These are phyloP conservation scores for Cydia splendana DNA, from an alignment of 1,140 invertebrate species.

Conservation along the genomic window DNA sequence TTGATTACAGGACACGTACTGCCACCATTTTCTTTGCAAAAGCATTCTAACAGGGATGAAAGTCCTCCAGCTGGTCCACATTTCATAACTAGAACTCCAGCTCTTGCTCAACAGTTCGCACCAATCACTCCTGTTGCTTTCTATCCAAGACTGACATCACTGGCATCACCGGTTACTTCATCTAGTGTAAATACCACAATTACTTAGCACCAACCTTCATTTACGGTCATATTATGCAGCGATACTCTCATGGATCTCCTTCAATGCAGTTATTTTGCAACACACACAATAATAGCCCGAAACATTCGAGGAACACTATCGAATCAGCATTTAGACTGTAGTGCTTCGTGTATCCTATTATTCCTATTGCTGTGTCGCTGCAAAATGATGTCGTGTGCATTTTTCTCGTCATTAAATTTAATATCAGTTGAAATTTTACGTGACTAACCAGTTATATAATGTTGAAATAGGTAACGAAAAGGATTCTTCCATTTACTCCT, in stretches of 20 bases:
- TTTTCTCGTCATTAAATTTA: neutral
- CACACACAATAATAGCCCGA: too few species aligned
- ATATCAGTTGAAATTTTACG: neutral
- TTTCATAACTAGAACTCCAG: conserved; percentile 51
- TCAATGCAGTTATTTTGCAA: too few species aligned
- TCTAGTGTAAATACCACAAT: neutral
- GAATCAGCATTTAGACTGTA: too few species aligned
- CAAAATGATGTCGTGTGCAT: neutral
- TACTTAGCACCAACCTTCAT: neutral
- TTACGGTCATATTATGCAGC: neutral
- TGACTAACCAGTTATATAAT: neutral
- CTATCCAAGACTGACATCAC: conserved; percentile 44
- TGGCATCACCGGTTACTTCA: conserved; percentile 44
- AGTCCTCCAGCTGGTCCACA: conserved; percentile 59
- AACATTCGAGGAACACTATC: too few species aligned
- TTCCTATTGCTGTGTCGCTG: too few species aligned
- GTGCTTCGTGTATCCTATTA: too few species aligned
- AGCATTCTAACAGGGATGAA: conserved; percentile 53
- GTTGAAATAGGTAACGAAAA: neutral
- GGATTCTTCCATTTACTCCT: neutral
- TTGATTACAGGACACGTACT: neutral
- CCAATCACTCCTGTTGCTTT: conserved; percentile 60
- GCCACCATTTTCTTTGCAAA: neutral
- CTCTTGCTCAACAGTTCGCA: conserved; percentile 57
- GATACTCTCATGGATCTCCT: too few species aligned